Conservation (phyloP, 2,113 vertebrate species). For the Oreocharis arfaki region DNA sequence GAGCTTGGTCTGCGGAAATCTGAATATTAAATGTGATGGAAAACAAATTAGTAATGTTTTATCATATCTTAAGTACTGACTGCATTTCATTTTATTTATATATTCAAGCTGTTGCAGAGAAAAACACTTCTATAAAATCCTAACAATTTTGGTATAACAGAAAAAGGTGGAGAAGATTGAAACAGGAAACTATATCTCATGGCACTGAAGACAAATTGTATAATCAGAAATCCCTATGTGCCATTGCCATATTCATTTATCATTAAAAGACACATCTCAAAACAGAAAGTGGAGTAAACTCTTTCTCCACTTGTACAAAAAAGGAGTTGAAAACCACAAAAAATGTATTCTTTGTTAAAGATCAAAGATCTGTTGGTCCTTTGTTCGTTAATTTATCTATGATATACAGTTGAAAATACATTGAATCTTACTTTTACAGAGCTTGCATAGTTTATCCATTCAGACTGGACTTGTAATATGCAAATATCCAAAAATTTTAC, state of each 20-base stretch:
- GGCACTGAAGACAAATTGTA: conserved; percentile 2
- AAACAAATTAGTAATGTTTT: not conserved
- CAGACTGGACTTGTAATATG: not conserved
- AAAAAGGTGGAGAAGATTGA: not conserved
- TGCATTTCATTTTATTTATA: not conserved
- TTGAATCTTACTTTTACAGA: not conserved
- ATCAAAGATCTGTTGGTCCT: not conserved
- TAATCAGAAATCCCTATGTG: not conserved
- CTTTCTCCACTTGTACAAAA: not conserved
- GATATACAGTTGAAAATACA: not conserved
- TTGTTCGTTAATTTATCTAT: not conserved
- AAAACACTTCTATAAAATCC: not conserved
- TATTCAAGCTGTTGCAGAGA: not conserved
- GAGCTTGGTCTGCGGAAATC: not conserved
- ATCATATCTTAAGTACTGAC: not conserved
- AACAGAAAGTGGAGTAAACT: not conserved
- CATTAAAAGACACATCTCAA: not conserved
- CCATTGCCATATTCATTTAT: conserved; percentile 21
- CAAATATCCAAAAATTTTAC: not conserved
- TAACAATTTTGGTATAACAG: not conserved
- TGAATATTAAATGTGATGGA: not conserved
- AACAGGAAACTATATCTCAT: not conserved
- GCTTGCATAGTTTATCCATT: not conserved
- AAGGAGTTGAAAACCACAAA: not conserved
- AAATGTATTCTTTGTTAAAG: not conserved